A percentile compares a stretch with the other conserved stretches of the same genome.
Conservation (phyloP, 2,797 vertebrate species). For the Acipenser ruthenus region DNA sequence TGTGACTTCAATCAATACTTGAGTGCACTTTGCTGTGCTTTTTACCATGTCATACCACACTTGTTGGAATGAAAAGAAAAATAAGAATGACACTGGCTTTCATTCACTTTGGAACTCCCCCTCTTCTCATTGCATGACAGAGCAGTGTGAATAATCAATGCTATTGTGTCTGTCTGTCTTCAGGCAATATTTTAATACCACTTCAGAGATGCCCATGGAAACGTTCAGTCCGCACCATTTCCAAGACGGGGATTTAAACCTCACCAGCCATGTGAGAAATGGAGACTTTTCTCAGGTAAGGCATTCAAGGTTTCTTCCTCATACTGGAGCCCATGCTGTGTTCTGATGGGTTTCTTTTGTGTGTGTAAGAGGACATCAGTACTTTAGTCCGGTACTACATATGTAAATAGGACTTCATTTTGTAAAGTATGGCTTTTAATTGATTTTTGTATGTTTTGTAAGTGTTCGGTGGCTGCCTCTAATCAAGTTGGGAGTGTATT, state of each 20-base stretch:
- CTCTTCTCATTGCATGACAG: neutral
- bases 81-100: too few species aligned
- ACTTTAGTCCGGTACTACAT: too few species aligned
- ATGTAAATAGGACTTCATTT: too few species aligned
- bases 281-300: slow-evolving; percentile 75
- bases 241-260: slow-evolving; percentile 59
- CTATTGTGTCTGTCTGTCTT: neutral
- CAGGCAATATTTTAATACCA: slow-evolving; percentile 59
- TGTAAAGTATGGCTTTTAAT: too few species aligned
- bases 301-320: neutral
- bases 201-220: slow-evolving; percentile 56
- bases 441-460: too few species aligned
- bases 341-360: neutral
- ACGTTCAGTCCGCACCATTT: slow-evolving; percentile 46
- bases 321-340: neutral
- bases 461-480: too few species aligned
- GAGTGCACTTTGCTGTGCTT: too few species aligned
- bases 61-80: too few species aligned
- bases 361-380: too few species aligned
- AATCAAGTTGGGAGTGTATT: too few species aligned
- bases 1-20: too few species aligned
- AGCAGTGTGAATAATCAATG: neutral
- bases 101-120: neutral
- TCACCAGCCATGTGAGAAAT: slow-evolving; percentile 53
- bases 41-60: too few species aligned